Percentiles rank a stretch among this genome's conserved stretches.
Conservation (phyloP, 2,797 vertebrate species). For the Anas capensis region DNA sequence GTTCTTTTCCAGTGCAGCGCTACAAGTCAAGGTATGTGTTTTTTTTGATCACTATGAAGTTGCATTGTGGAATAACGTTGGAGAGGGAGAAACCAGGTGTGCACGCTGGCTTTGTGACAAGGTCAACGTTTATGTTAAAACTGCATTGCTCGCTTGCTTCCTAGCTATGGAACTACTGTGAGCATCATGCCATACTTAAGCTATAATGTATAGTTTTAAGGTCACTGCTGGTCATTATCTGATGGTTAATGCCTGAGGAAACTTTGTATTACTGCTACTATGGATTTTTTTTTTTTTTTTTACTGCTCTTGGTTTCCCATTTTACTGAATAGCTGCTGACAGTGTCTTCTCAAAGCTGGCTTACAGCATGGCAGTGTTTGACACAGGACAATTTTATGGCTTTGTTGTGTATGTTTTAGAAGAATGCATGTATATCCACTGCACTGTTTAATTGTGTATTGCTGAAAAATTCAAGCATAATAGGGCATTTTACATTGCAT, state of each 20-base stretch:
- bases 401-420: background rate
- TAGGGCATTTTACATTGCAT: background rate
- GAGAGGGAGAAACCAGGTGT: slow-evolving; percentile 31
- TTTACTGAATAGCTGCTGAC: slow-evolving; percentile 66
- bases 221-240: slow-evolving; percentile 69
- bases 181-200: slow-evolving; percentile 47
- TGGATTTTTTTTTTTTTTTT: slow-evolving; percentile 20
- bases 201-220: slow-evolving; percentile 70
- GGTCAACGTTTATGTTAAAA: slow-evolving; percentile 35
- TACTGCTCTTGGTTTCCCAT: slow-evolving; percentile 60
- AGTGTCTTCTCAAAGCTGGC: background rate
- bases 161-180: slow-evolving; percentile 61
- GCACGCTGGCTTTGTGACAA: slow-evolving; percentile 25
- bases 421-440: background rate
- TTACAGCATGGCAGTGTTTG: slow-evolving; percentile 43
- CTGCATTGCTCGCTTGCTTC: slow-evolving; percentile 35
- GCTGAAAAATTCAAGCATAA: background rate
- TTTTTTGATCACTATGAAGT: slow-evolving; percentile 71
- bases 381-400: background rate
- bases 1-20: slow-evolving; percentile 35
- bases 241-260: slow-evolving; percentile 71
- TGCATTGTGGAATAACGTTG: slow-evolving; percentile 57
- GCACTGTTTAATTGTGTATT: background rate
- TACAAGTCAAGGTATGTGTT: slow-evolving; percentile 55
- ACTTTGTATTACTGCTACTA: slow-evolving; percentile 62